Conservation (phyloP, 2,888 invertebrate species). For the Caenorhabditis sp. region DNA sequence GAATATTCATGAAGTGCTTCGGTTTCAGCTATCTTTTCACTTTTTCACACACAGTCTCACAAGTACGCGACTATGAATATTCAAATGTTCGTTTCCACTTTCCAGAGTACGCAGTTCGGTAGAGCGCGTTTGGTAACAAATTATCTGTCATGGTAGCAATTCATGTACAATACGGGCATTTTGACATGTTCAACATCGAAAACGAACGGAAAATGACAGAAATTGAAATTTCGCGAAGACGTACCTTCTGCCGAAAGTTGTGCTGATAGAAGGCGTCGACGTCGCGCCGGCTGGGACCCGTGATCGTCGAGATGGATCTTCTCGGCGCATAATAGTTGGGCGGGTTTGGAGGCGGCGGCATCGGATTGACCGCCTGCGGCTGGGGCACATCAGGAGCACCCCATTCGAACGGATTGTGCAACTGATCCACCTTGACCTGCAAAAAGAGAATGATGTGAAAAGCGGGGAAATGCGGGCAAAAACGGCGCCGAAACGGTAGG, state of each 20-base stretch:
- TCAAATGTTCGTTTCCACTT: no score
- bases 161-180: no score
- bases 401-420: constrained; percentile 44
- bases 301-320: constrained; percentile 61
- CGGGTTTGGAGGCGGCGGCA: constrained; percentile 40
- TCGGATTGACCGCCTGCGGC: constrained; percentile 4
- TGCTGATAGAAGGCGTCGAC: constrained; percentile 56
- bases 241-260: constrained; percentile 48
- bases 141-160: no score
- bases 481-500: constrained; percentile 6
- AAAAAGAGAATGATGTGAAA: background rate
- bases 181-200: no score
- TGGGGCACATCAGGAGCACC: constrained; percentile 51
- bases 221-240: background rate
- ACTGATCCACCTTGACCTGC: constrained; percentile 51
- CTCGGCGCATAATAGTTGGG: constrained; percentile 47
- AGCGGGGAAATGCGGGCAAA: background rate
- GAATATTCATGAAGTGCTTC: constrained; percentile 17
- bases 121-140: no score
- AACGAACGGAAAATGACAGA: no score
- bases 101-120: no score
- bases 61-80: no score
- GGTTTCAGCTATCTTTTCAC: background rate
- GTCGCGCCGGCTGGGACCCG: constrained; percentile 51
- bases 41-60: no score